Evolutionary conservation across 1,140 invertebrate genomes (phyloP).

Genomic region (Drosophila punjabiensis): DNA sequence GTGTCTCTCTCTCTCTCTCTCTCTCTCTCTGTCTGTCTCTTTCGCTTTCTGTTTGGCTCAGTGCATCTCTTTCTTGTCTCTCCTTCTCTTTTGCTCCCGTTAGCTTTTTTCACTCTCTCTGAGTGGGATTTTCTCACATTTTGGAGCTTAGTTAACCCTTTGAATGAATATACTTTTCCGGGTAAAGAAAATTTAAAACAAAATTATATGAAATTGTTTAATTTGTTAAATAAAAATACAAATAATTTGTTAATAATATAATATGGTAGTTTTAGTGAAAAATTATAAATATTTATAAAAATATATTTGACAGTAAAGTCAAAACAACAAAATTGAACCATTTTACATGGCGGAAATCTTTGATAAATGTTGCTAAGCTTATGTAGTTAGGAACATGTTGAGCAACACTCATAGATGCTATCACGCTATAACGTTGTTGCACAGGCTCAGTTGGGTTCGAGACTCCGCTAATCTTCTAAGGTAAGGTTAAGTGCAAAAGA

Average conservation of each 20-base stretch:
- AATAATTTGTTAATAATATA: background rate
- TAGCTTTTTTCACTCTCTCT: slow-evolving; percentile 4
- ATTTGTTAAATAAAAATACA: background rate
- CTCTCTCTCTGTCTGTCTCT: slow-evolving; percentile 3
- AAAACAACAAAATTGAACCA: too few relatives aligned
- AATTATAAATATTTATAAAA: background rate
- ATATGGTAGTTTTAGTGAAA: background rate
- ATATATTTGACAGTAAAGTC: too few relatives aligned
- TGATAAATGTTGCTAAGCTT: too few relatives aligned
- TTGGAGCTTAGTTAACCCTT: slow-evolving; percentile 51
- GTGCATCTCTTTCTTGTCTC: slow-evolving; percentile 19
- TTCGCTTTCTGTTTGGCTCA: slow-evolving; percentile 1
- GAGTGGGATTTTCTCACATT: slow-evolving; percentile 3
- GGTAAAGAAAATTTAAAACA: background rate
- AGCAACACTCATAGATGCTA: too few relatives aligned
- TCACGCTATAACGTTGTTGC: too few relatives aligned
- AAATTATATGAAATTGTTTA: background rate
- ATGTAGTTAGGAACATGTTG: too few relatives aligned
- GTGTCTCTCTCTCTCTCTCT: slow-evolving; percentile 11
- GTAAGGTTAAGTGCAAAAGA: too few relatives aligned
- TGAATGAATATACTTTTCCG: slow-evolving; percentile 4
- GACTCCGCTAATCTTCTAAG: too few relatives aligned
- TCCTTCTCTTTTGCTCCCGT: background rate
- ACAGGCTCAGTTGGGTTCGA: too few relatives aligned
- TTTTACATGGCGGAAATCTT: too few relatives aligned